Conservation (phyloP, 2,888 invertebrate species). For the Nemurella pictetii region DNA sequence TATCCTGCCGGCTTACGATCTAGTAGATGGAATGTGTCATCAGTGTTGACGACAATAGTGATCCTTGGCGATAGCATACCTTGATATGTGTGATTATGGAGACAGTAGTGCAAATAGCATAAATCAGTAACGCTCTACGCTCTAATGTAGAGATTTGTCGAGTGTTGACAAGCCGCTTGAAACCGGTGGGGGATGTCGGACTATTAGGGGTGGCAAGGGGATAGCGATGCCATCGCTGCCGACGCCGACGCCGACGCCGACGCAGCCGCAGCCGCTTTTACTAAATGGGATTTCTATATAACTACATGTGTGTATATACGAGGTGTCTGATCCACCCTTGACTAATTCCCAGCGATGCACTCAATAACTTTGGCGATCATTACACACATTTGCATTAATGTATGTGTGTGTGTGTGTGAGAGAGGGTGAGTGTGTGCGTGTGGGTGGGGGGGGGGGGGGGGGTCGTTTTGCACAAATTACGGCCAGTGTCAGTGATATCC, state of each 20-base stretch:
- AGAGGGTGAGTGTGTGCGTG: too few species aligned
- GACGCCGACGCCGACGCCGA: neutral
- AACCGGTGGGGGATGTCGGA: neutral
- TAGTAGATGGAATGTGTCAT: neutral
- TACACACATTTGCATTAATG: constrained; percentile 1
- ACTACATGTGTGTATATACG: neutral
- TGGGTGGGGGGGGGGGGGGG: too few species aligned
- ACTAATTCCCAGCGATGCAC: constrained; percentile 19
- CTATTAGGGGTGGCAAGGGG: neutral
- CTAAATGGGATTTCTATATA: constrained; percentile 15
- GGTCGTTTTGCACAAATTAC: neutral
- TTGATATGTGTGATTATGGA: neutral
- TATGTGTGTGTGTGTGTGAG: too few species aligned
- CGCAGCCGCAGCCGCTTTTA: neutral
- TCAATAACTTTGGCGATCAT: constrained; percentile 3
- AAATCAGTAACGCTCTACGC: constrained; percentile 1
- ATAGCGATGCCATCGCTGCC: neutral
- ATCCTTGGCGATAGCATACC: neutral
- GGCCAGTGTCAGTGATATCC: neutral
- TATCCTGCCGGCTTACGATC: neutral
- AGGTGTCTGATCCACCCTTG: constrained; percentile 22
- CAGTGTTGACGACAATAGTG: neutral
- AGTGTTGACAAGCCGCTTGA: constrained; percentile 21
- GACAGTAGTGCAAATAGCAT: neutral
- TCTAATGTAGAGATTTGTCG: constrained; percentile 23